Conservation (phyloP, 23 tunicate species). For the Diplosoma virens region DNA sequence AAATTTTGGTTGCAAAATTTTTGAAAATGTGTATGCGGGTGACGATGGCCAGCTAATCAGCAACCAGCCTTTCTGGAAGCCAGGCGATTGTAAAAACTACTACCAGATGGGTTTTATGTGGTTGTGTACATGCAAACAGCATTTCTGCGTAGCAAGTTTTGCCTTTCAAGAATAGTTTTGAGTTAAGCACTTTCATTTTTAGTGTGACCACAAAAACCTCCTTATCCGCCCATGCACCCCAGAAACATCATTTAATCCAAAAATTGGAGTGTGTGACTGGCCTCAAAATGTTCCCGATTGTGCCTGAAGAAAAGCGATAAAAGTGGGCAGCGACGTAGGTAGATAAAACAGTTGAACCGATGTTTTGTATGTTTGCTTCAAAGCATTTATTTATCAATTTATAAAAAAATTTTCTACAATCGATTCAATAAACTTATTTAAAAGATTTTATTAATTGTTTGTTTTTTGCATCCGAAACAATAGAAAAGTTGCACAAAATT, state of each 20-base stretch:
- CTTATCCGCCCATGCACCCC: constrained; percentile 29
- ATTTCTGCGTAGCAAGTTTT: background rate
- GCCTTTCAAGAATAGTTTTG: background rate
- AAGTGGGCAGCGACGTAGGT: too few species aligned
- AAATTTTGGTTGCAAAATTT: background rate
- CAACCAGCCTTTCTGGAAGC: background rate
- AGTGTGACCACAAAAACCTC: constrained; percentile 5
- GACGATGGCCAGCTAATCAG: background rate
- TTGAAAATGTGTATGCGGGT: background rate
- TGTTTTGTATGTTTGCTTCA: too few species aligned
- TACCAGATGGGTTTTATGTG: background rate
- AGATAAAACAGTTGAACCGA: too few species aligned
- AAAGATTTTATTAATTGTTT: too few species aligned
- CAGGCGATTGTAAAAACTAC: background rate
- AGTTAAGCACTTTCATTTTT: background rate
- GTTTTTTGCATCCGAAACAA: too few species aligned
- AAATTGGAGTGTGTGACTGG: constrained; percentile 32
- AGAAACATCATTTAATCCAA: constrained; percentile 44
- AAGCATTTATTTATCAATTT: too few species aligned
- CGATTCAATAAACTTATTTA: too few species aligned
- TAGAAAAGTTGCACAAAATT: too few species aligned
- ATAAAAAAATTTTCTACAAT: too few species aligned
- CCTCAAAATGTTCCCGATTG: constrained; percentile 51
- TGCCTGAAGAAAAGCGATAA: too few species aligned
- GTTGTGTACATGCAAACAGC: background rate